Evolutionary conservation across 2,888 invertebrate species (phyloP), one percentile per base, ranked within the genome.

Genomic region (Phanerotoma sp.): DNA sequence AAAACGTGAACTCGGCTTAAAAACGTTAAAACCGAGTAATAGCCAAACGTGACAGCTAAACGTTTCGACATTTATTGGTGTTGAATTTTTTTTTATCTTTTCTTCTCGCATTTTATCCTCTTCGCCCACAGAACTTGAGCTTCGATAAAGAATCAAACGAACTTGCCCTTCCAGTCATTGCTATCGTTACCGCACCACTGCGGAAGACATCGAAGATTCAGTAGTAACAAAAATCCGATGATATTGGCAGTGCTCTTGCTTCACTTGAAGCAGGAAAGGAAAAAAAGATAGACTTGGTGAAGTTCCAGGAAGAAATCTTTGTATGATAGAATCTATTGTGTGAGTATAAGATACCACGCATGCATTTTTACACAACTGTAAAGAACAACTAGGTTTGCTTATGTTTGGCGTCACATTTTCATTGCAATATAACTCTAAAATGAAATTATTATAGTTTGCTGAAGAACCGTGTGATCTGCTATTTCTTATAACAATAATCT

Each of bases 311-410:
- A 56, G 56, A 56, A 60, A 58, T 60, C 47, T 58, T 41, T 41
- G 44, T 54, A 58, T 57, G 58, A 62, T 62, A 58, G 57, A 60
- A 60, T 62, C 57, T 57, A 57, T 60, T 62, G 62, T 60, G 54
- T 40, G 37, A 25, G 42, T 21, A 41, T 57, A 60, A 60, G 57
- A 53, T 60, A 57, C 59, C 56, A 58, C 60, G 50, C 41, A 57
- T 54, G 47, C 56, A 58, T 57, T 51, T 46, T 56, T 56, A 51
- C 58, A 18, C 18, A 38, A 18, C 38, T 18, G 16, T 56, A 50
- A 54, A 58, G 60, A 62, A 28, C 40, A 49, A 58, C 54, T 28
- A 13, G n/a, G 9, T 44, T 32, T 33, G 22, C 16, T 20, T 11
- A 25, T 22, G 37, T 48, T 32, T 25, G 15, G 16, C 25, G 7